These are phyloP conservation scores for Panurus biarmicus DNA, from an alignment of 2,113 vertebrate species.

Conservation along the genomic window DNA sequence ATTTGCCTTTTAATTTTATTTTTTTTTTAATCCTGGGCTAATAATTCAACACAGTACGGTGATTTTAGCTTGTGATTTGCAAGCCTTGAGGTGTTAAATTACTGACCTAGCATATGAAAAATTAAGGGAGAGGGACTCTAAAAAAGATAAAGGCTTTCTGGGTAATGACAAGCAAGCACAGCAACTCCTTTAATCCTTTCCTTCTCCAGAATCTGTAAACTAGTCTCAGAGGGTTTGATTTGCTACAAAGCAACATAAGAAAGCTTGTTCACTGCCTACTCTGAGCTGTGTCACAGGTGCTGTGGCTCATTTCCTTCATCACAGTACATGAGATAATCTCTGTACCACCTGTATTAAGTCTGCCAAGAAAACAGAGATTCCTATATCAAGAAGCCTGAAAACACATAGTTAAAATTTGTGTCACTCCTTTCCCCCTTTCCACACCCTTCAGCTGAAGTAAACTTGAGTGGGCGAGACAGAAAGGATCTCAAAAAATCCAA, in stretches of 20 bases:
- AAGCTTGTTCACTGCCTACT: neutral
- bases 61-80: constrained; percentile 69
- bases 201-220: constrained; percentile 42
- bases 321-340: neutral
- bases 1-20: neutral
- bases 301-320: neutral
- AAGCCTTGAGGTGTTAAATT: constrained; percentile 72
- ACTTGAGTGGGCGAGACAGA: neutral
- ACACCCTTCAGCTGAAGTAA: neutral
- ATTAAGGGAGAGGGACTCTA: constrained; percentile 20
- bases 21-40: constrained; percentile 55
- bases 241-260: neutral
- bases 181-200: constrained; percentile 59
- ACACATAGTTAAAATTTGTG: neutral
- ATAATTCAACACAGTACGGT: constrained; percentile 65
- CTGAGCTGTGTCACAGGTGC: constrained; percentile 32
- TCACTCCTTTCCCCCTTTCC: neutral
- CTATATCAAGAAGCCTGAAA: neutral
- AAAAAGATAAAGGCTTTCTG: constrained; percentile 65
- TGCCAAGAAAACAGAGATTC: neutral
- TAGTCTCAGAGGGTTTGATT: constrained; percentile 29
- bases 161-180: constrained; percentile 51
- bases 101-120: constrained; percentile 64
- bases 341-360: constrained; percentile 4
- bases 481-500: neutral